Evolutionary conservation across 2,888 invertebrate species (phyloP), one percentile per base, ranked within the genome.

Genomic region (Temnothorax rugatulus): DNA sequence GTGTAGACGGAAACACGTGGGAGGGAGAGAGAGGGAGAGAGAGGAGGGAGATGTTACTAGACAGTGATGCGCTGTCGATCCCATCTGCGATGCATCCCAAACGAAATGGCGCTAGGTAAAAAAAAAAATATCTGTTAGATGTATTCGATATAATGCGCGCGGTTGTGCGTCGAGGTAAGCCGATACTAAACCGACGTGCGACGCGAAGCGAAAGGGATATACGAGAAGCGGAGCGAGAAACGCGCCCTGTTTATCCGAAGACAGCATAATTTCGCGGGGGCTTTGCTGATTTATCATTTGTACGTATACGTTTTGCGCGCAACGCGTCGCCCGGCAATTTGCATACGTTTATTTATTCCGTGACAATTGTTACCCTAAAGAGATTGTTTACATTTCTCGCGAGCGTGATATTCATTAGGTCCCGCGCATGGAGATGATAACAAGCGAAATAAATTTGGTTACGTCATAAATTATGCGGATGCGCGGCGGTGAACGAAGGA

Each of bases 381-480:
- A 59, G 79, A 81, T 81, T 71, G 79, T 71, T 71, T 81, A 59
- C 79, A 71, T 81, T 81, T 81, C 79, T 81, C 79, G 34, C 57
- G 57, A 44, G 77, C 52, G 59, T 38, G 47, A 50, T 81, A 81
- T 81, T 81, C 71, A 81, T 81, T 71, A 71, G 71, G 38, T 71
- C 59, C 47, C 79, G 47, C 38, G 25, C 47, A 47, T 77, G 11
- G 71, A 47, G 47, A 59, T 71, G 71, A 71, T 81, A 81, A 81
- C 79, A 59, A 71, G 71, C 79, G 71, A 81, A 81, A 81, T 81
- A 81, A 81, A 81, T 81, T 54, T 47, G 59, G 44, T 79, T 81
- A 77, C 29, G 57, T 68, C 44, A 71, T 81, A 71, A 81, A 81
- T 81, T 81, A 71, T 29, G 29, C 79, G 71, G 71, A 25, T 47